Base-by-base conservation (phyloP, 2,888 invertebrate genomes). In the Scrobipalpa atriplicella region DNA sequence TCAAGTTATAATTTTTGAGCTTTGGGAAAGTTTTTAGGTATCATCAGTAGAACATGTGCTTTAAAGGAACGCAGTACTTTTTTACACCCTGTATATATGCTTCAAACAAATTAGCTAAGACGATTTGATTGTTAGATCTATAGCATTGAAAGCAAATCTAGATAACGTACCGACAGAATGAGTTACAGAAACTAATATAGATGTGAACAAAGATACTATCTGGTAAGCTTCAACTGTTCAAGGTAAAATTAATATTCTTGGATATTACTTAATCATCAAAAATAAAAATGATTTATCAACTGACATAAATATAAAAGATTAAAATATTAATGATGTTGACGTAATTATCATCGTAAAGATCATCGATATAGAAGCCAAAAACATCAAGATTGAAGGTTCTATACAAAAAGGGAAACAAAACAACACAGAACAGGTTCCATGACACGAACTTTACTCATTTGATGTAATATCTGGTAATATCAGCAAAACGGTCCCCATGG, bases 391-490 rank as follows among this genome's bases (percentile, higher is more conserved):
- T 58, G 58, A 58, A 58, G 58, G 58, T 69, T 60, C 56, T 41
- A 64, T 68, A 51, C 51, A 67, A 60, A 51, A 19, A 19, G 21
- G 18, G 21, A 52, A 52, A 52, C 52, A 41, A 69, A 69, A 68
- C 69, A 71, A 71, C 71, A 77, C 21, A 51, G n/a, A 77, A 70
- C 66, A 68, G 71, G 76, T 74, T 75, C 75, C 74, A 78, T 77
- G 82, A 82, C 82, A 81, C 78, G 75, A 78, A 75, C 75, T 80
- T 78, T 76, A 79, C 77, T 71, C 73, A 75, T 77, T 80, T 77
- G 73, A 78, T 76, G 78, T 78, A 77, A 78, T 82, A 83, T 80
- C 83, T 75, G 36, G 58, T 58, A 58, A 58, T 58, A 58, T 58
- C 58, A 36, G 9, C 58, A 52, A 29, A 61, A 52, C 52, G 75